phyloP scores from a whole-genome alignment of 2,888 invertebrate genomes.

The Diarsia dahlii region DNA sequence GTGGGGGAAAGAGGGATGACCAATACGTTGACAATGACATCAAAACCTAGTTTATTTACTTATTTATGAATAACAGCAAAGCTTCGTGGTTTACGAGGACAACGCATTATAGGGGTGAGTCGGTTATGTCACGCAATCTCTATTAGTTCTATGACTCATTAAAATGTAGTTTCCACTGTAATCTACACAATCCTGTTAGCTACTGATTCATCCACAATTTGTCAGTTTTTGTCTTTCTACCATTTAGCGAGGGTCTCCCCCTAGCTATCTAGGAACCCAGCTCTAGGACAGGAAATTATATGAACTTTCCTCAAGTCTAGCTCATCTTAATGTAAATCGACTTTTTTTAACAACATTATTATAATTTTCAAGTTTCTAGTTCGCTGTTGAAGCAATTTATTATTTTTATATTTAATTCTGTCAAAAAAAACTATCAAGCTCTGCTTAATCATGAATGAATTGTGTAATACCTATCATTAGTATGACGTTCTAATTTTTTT shows the following conservation, averaged over 20 bases:
- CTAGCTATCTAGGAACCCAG: neutral
- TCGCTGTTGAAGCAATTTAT: neutral
- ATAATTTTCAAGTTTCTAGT: neutral
- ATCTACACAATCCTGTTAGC: constrained; percentile 18
- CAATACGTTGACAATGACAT: neutral
- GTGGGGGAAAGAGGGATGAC: no score
- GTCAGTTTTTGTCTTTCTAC: constrained; percentile 20
- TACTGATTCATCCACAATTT: constrained; percentile 33
- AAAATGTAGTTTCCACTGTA: constrained; percentile 13
- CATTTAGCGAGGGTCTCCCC: constrained; percentile 7
- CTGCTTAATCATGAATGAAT: neutral
- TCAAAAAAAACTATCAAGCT: neutral
- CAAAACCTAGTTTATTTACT: neutral
- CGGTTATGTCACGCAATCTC: constrained; percentile 14
- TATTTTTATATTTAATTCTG: neutral
- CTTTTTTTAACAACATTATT: neutral
- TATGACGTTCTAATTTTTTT: neutral
- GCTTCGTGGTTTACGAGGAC: neutral
- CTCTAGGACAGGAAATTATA: neutral
- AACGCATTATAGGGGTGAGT: neutral
- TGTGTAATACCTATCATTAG: neutral
- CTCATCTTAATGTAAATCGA: neutral
- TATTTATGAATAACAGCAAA: neutral
- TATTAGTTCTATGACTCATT: constrained; percentile 22
- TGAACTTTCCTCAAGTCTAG: neutral